Conservation (phyloP, 2,113 vertebrate genomes). For the Mus musculus region DNA sequence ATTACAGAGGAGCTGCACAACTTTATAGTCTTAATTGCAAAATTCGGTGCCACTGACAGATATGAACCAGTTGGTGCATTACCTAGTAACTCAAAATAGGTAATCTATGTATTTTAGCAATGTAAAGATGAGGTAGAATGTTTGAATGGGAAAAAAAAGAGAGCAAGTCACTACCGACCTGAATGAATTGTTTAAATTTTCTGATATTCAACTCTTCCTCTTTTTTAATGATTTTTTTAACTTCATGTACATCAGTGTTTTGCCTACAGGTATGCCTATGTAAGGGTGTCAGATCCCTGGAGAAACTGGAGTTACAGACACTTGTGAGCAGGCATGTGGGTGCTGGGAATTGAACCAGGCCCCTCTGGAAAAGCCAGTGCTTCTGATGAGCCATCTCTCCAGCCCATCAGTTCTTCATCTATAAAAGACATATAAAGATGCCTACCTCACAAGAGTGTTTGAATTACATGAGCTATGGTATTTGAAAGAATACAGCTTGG, state of each 20-base stretch:
- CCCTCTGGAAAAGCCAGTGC: neutral
- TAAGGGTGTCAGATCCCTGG: neutral
- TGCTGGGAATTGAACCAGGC: neutral
- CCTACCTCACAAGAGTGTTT: conserved; percentile 14
- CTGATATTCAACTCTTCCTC: conserved; percentile 37
- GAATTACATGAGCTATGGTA: conserved; percentile 37
- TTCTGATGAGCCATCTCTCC: neutral
- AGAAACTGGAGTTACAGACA: neutral
- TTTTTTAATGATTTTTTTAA: neutral
- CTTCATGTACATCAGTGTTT: neutral
- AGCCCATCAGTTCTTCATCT: conserved; percentile 12
- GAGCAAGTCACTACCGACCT: conserved; percentile 34
- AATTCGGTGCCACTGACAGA: conserved; percentile 46
- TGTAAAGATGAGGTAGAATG: conserved; percentile 16
- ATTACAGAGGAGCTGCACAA: conserved; percentile 28
- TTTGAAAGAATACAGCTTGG: neutral
- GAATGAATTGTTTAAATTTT: conserved; percentile 55
- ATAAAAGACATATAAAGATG: conserved; percentile 52
- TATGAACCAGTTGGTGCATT: conserved; percentile 32
- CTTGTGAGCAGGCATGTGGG: neutral
- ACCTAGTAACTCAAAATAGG: conserved; percentile 46
- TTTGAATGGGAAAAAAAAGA: conserved; percentile 45
- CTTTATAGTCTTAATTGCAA: conserved; percentile 32
- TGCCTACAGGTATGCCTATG: neutral
- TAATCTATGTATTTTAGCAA: conserved; percentile 11